A percentile compares a stretch with the other conserved stretches of the same genome.
Evolutionary conservation across 2,888 invertebrate species (phyloP).

Genomic region (Spodoptera exigua): DNA sequence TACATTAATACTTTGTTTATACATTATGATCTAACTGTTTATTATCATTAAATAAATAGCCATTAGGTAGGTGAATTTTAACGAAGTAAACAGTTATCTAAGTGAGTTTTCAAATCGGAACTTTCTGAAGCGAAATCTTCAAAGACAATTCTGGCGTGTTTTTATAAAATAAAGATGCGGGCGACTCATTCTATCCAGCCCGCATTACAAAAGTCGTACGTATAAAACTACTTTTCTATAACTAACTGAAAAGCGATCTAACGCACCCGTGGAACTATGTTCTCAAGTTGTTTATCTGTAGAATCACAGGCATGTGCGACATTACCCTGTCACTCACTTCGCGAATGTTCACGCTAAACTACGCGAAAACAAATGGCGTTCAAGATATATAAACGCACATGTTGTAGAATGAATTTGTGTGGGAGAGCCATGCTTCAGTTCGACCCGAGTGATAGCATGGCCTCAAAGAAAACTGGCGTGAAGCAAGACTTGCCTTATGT

Average conservation of each 20-base stretch:
- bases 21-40: too few species aligned
- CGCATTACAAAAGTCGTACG: slow-evolving; percentile 39
- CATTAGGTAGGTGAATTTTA: too few species aligned
- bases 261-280: slow-evolving; percentile 56
- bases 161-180: slow-evolving; percentile 32
- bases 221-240: slow-evolving; percentile 53
- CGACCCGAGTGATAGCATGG: too few species aligned
- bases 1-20: too few species aligned
- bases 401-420: too few species aligned
- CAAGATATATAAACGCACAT: background rate
- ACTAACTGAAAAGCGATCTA: slow-evolving; percentile 65
- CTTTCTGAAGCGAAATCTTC: too few species aligned
- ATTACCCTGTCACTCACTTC: slow-evolving; percentile 29
- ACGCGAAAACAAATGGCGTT: slow-evolving; percentile 26
- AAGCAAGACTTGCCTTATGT: too few species aligned
- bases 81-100: too few species aligned
- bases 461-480: too few species aligned
- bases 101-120: too few species aligned
- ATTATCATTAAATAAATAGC: too few species aligned
- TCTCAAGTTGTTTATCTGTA: slow-evolving; percentile 40
- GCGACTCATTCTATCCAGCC: slow-evolving; percentile 36
- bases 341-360: slow-evolving; percentile 16
- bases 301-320: slow-evolving; percentile 48
- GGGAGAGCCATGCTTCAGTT: too few species aligned
- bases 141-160: background rate